phyloP scores from a whole-genome alignment of 1,140 invertebrate genomes.

The Acyrthosiphon pisum region DNA sequence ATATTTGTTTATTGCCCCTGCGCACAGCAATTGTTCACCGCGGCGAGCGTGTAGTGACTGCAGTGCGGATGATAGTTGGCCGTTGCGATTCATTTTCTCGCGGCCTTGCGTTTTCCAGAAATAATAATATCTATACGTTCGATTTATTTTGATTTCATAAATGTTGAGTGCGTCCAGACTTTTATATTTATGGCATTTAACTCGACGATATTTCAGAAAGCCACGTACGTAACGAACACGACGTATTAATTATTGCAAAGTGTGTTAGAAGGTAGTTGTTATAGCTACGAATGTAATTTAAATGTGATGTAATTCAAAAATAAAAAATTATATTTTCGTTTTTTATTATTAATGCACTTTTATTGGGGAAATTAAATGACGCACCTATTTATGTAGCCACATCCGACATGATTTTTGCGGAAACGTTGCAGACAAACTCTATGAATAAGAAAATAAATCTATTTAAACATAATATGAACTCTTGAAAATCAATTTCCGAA shows the following conservation, averaged over 20 bases:
- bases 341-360: background rate
- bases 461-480: background rate
- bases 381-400: background rate
- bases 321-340: background rate
- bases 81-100: background rate
- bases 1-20: background rate
- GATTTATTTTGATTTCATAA: background rate
- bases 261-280: background rate
- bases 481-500: constrained; percentile 17
- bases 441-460: background rate
- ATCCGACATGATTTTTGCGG: background rate
- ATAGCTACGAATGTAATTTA: background rate
- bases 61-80: background rate
- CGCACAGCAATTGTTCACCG: background rate
- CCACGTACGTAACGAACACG: no score
- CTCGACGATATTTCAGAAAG: no score
- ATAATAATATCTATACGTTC: background rate
- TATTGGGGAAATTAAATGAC: background rate
- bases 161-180: background rate
- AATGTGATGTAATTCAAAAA: background rate
- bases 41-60: background rate
- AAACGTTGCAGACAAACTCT: background rate
- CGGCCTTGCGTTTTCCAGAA: background rate
- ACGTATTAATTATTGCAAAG: background rate
- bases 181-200: background rate